phyloP scores from a whole-genome alignment of 2,888 invertebrate species.

The Philaethria dido region DNA sequence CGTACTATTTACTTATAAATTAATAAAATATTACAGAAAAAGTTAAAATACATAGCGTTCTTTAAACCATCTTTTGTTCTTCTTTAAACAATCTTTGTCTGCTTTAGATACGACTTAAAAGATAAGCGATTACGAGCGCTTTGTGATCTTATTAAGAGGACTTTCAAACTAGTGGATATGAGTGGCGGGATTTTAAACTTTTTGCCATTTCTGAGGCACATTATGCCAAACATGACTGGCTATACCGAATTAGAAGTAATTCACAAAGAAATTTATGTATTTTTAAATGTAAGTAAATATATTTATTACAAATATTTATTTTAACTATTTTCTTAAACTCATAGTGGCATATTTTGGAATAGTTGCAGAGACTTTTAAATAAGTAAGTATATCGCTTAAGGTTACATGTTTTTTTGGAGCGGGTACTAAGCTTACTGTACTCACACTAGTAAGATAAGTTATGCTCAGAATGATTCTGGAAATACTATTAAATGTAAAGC shows the following conservation, averaged over 20 bases:
- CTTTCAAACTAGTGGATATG: slow-evolving; percentile 86
- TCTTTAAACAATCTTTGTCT: neutral
- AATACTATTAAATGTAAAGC: too few species aligned
- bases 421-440: too few species aligned
- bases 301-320: too few species aligned
- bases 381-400: too few species aligned
- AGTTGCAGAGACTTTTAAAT: too few species aligned
- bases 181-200: slow-evolving; percentile 89
- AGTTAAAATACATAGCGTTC: neutral
- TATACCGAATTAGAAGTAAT: slow-evolving; percentile 82
- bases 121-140: slow-evolving; percentile 82
- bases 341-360: too few species aligned
- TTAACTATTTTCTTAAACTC: too few species aligned
- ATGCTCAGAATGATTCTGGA: too few species aligned
- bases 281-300: slow-evolving; percentile 76
- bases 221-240: slow-evolving; percentile 86
- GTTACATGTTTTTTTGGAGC: too few species aligned
- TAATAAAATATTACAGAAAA: neutral
- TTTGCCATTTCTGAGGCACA: slow-evolving; percentile 86
- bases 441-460: too few species aligned
- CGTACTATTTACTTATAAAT: slow-evolving; percentile 1
- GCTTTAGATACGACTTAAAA: slow-evolving; percentile 80
- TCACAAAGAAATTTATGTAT: slow-evolving; percentile 79
- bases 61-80: too few species aligned
- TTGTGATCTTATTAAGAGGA: slow-evolving; percentile 83